These are phyloP conservation scores for Pandion haliaetus DNA, from an alignment of 2,113 vertebrate species.

Conservation along the genomic window DNA sequence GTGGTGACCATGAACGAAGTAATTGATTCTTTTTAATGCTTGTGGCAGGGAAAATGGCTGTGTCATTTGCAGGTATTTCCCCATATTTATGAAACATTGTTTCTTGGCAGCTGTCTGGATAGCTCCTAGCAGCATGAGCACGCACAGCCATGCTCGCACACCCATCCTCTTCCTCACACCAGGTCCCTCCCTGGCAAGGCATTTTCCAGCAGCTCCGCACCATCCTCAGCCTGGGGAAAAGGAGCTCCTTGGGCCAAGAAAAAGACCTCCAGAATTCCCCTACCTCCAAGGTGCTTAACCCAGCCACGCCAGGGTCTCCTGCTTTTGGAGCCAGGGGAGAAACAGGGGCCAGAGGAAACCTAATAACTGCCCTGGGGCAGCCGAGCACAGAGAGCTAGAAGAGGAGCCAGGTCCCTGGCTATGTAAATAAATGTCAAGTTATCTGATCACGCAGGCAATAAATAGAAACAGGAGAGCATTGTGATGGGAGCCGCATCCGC, in stretches of 20 bases:
- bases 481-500: rapidly evolving
- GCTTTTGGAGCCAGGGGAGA: not conserved
- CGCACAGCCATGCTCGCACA: rapidly evolving
- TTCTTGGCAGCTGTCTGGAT: not conserved
- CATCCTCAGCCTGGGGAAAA: not conserved
- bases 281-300: not conserved
- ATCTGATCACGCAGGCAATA: not conserved
- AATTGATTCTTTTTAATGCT: not conserved
- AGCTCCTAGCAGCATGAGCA: rapidly evolving
- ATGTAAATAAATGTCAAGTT: not conserved
- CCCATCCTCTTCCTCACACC: not conserved
- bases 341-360: not conserved
- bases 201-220: rapidly evolving
- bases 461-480: rapidly evolving
- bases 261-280: not conserved
- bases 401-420: not conserved
- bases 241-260: not conserved
- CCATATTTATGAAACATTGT: rapidly evolving
- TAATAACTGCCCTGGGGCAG: not conserved
- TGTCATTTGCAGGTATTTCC: not conserved
- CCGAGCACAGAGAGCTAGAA: rapidly evolving
- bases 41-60: not conserved
- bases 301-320: rapidly evolving
- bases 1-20: not conserved
- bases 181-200: rapidly evolving